Evolutionary conservation across 2,888 invertebrate species (phyloP).

Genomic region (Megastigmus dorsalis): DNA sequence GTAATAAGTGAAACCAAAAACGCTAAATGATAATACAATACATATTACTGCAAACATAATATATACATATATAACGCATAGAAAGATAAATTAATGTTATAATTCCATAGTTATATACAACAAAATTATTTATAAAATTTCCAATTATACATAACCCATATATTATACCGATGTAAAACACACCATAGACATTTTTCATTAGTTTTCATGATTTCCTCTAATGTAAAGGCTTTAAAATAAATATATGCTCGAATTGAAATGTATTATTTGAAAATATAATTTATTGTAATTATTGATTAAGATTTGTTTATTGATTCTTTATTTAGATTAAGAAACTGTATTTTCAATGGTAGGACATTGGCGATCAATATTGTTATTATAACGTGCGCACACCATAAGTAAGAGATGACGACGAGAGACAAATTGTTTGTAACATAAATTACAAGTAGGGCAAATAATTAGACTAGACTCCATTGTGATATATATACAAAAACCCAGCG

Average conservation of each 20-base stretch:
- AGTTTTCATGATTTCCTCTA: too few relatives aligned
- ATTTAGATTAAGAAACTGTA: slow-evolving; percentile 5
- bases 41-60: slow-evolving; percentile 38
- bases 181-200: neutral
- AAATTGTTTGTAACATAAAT: slow-evolving; percentile 59
- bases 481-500: slow-evolving; percentile 30
- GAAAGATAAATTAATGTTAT: slow-evolving; percentile 7
- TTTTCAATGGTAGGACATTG: neutral
- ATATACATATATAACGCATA: slow-evolving; percentile 14
- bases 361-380: slow-evolving; percentile 21
- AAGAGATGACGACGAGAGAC: slow-evolving; percentile 53
- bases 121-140: slow-evolving; percentile 31
- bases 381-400: slow-evolving; percentile 33
- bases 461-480: slow-evolving; percentile 50
- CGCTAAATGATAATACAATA: slow-evolving; percentile 53
- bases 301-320: neutral
- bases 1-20: slow-evolving; percentile 61
- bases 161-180: slow-evolving; percentile 18
- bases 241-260: too few relatives aligned
- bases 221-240: too few relatives aligned
- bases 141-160: slow-evolving; percentile 11
- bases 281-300: too few relatives aligned
- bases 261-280: too few relatives aligned
- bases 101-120: neutral
- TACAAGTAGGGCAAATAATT: slow-evolving; percentile 54